These are phyloP conservation scores for Formica aserva DNA, from an alignment of 2,888 invertebrate species.

Conservation along the genomic window DNA sequence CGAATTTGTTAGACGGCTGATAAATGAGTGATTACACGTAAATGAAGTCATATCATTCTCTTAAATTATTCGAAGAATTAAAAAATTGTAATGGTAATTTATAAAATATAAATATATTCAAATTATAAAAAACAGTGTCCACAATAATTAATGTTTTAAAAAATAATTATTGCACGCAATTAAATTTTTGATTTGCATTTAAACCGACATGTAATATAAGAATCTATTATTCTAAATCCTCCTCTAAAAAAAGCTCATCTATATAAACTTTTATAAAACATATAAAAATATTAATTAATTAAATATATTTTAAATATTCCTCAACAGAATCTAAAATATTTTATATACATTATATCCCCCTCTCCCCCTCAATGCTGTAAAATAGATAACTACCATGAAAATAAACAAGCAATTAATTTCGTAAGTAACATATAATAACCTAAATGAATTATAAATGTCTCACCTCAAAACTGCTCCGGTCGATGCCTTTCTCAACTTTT, in stretches of 20 bases:
- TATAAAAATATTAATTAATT: not conserved
- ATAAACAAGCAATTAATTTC: too few species aligned
- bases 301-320: too few species aligned
- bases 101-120: not conserved
- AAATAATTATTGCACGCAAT: not conserved
- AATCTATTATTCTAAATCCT: not conserved
- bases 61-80: not conserved
- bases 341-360: too few species aligned
- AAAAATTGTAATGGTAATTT: not conserved
- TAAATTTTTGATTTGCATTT: not conserved
- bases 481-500: not conserved
- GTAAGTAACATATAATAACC: too few species aligned
- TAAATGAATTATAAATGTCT: too few species aligned
- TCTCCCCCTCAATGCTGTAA: too few species aligned
- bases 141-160: not conserved
- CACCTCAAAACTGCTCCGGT: not conserved
- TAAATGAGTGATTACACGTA: slow-evolving; percentile 24
- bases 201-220: not conserved
- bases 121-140: not conserved
- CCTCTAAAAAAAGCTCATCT: not conserved
- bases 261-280: too few species aligned
- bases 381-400: too few species aligned
- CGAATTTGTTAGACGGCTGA: slow-evolving; percentile 9
- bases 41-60: not conserved
- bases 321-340: too few species aligned